Conservation (phyloP, 2,888 invertebrate species). For the Zaprionus obscuricornis region DNA sequence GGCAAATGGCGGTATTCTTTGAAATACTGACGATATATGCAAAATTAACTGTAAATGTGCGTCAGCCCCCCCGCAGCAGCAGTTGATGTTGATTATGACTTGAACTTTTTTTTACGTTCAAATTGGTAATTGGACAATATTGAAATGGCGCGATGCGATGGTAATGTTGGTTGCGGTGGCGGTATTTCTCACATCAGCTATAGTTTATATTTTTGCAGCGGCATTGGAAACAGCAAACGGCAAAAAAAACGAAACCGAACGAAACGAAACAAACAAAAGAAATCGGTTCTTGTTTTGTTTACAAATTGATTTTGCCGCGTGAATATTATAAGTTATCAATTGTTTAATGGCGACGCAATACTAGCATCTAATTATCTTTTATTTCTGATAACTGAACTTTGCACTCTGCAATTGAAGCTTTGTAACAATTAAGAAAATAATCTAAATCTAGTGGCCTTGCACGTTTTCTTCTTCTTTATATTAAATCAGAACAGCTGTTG, state of each 20-base stretch:
- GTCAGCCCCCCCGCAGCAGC: slow-evolving; percentile 24
- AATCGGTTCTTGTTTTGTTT: slow-evolving; percentile 46
- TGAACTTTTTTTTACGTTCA: no score
- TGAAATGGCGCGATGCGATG: slow-evolving; percentile 6
- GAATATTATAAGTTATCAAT: slow-evolving; percentile 2
- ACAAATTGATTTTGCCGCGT: slow-evolving; percentile 43
- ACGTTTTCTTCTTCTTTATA: slow-evolving; percentile 48
- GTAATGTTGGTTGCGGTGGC: slow-evolving; percentile 4
- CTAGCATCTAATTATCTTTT: neutral
- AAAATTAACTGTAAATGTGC: slow-evolving; percentile 16
- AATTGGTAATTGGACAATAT: no score
- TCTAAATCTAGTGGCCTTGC: slow-evolving; percentile 67
- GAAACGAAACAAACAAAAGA: slow-evolving; percentile 10
- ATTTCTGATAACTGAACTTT: slow-evolving; percentile 24
- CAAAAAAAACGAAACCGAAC: no score
- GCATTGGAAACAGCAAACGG: slow-evolving; percentile 26
- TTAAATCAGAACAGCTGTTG: slow-evolving; percentile 44
- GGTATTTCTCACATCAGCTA: no score
- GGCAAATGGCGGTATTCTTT: slow-evolving; percentile 13
- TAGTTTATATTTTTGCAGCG: slow-evolving; percentile 16
- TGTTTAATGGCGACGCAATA: neutral
- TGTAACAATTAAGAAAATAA: slow-evolving; percentile 57
- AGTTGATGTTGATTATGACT: slow-evolving; percentile 10
- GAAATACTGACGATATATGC: slow-evolving; percentile 16
- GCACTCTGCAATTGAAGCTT: slow-evolving; percentile 47